Conservation (phyloP, 2,797 vertebrate genomes). For the Momotus momota region DNA sequence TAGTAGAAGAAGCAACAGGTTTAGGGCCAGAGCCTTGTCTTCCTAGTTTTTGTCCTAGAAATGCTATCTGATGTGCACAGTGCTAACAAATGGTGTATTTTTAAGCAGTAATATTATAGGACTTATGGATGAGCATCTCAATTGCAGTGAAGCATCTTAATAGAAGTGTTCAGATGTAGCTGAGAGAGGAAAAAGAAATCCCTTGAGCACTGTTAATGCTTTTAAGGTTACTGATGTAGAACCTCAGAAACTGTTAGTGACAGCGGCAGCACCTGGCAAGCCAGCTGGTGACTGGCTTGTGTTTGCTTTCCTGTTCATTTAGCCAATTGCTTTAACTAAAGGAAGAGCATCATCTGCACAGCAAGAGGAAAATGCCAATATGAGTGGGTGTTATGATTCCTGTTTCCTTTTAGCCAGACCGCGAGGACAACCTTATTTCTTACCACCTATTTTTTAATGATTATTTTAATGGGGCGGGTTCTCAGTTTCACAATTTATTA, state of each 20-base stretch:
- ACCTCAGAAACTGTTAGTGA: neutral
- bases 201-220: accelerated
- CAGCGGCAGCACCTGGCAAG: neutral
- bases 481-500: neutral
- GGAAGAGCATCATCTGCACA: neutral
- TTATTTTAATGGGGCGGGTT: neutral
- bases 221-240: neutral
- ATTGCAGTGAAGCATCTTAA: neutral
- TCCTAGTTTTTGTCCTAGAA: neutral
- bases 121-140: neutral
- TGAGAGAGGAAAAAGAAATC: neutral
- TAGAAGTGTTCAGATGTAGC: neutral
- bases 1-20: neutral
- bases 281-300: neutral
- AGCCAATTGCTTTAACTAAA: neutral
- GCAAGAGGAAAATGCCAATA: neutral
- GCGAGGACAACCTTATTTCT: neutral
- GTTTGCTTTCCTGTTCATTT: neutral
- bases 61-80: neutral
- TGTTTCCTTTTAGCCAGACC: neutral
- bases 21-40: neutral
- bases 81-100: neutral
- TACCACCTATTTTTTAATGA: neutral
- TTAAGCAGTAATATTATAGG: neutral
- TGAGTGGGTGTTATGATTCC: neutral